phyloP scores from a whole-genome alignment of 2,888 invertebrate genomes.

The Pimpla rufipes region DNA sequence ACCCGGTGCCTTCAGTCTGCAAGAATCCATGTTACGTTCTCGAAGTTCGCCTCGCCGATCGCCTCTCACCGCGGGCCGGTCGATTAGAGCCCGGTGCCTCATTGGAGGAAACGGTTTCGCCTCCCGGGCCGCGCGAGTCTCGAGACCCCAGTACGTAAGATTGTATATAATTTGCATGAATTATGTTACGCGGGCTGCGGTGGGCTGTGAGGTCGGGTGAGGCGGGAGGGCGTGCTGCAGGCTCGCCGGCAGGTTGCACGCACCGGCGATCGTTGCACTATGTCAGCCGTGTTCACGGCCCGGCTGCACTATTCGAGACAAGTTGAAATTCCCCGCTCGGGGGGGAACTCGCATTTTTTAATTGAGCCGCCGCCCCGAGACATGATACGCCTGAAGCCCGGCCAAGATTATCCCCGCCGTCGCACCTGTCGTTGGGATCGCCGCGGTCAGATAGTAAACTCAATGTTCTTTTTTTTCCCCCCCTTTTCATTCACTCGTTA shows the following conservation, averaged over 20 bases:
- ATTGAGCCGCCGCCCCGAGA: constrained; percentile 24
- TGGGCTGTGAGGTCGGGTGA: constrained; percentile 52
- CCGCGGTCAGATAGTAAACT: constrained; percentile 31
- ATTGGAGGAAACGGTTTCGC: constrained; percentile 65
- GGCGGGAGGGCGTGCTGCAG: constrained; percentile 27
- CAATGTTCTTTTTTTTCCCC: constrained; percentile 12
- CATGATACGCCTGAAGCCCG: constrained; percentile 7
- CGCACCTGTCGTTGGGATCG: constrained; percentile 49
- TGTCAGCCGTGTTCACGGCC: constrained; percentile 16
- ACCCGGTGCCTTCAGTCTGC: background rate
- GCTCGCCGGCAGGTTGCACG: constrained; percentile 28
- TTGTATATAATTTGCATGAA: constrained; percentile 72
- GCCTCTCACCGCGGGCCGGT: constrained; percentile 54
- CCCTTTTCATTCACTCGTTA: constrained; percentile 32
- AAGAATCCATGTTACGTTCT: constrained; percentile 33
- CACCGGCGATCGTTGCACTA: constrained; percentile 63
- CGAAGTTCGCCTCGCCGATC: constrained; percentile 51
- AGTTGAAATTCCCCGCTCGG: constrained; percentile 51
- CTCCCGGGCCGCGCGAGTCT: constrained; percentile 49
- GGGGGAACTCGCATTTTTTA: constrained; percentile 11
- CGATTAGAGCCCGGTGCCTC: constrained; percentile 62
- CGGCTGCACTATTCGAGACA: constrained; percentile 32
- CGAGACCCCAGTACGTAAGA: constrained; percentile 61
- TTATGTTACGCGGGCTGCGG: constrained; percentile 65
- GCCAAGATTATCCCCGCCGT: constrained; percentile 31